phyloP scores from a whole-genome alignment of 2,113 vertebrate genomes.

The Sula dactylatra region DNA sequence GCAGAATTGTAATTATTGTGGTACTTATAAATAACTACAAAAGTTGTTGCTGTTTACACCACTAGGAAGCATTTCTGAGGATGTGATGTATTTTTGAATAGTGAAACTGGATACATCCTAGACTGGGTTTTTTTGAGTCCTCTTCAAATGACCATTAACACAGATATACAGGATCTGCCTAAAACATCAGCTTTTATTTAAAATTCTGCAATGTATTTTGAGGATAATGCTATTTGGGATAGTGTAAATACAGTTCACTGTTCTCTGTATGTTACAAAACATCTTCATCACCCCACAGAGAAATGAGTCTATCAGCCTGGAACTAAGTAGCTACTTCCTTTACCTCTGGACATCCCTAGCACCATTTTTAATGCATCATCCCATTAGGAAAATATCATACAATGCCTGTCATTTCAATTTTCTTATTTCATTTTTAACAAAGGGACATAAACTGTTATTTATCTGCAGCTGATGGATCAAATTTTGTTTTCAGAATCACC shows the following conservation, averaged over 20 bases:
- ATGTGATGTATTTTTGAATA: not conserved
- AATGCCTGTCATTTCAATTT: not conserved
- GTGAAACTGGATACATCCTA: not conserved
- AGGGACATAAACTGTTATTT: not conserved
- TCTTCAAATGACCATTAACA: not conserved
- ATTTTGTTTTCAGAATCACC: not conserved
- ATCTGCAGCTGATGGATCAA: not conserved
- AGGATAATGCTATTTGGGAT: not conserved
- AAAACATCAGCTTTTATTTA: not conserved
- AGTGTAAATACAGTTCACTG: not conserved
- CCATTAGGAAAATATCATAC: not conserved
- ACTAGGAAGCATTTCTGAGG: not conserved
- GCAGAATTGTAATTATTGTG: not conserved
- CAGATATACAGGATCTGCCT: not conserved
- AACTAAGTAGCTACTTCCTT: not conserved
- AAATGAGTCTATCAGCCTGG: not conserved
- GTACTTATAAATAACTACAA: not conserved
- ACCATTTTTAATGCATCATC: not conserved
- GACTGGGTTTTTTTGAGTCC: not conserved
- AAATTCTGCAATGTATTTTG: not conserved
- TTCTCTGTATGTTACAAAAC: not conserved
- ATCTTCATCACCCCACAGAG: not conserved
- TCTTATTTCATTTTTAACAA: not conserved
- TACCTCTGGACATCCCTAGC: not conserved
- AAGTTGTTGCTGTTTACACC: not conserved